Conservation (phyloP, 1,140 invertebrate species). For the Drosophila nebulosa region DNA sequence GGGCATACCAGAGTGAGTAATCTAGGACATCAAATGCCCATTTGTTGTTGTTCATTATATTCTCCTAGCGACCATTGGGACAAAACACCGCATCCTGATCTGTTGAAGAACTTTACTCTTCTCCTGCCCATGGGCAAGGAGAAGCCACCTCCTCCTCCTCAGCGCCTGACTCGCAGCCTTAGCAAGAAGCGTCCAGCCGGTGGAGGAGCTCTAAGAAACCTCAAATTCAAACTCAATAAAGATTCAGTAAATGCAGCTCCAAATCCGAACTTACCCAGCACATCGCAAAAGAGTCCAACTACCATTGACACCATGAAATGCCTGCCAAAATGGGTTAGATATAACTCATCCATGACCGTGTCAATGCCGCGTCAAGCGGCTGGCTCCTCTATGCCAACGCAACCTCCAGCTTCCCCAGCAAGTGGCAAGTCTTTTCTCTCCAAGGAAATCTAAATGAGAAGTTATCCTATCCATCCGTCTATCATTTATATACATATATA, state of each 20-base stretch:
- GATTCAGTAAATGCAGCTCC: not conserved
- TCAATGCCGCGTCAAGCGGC: not conserved
- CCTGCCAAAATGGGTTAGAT: not conserved
- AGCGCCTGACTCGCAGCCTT: not conserved
- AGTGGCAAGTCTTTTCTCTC: not conserved
- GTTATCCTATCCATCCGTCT: not conserved
- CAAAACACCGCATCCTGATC: slow-evolving; percentile 39
- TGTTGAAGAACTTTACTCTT: slow-evolving; percentile 48
- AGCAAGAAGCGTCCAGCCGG: not conserved
- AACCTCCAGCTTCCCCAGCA: too few species aligned
- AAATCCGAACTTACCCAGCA: not conserved
- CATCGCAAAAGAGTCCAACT: not conserved
- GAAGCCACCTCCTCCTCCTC: not conserved
- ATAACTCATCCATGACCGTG: not conserved
- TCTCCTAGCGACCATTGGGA: slow-evolving; percentile 51
- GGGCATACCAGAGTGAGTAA: slow-evolving; percentile 91
- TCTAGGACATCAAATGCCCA: not conserved
- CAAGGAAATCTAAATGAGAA: not conserved
- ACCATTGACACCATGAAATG: not conserved
- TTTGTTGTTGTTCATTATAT: not conserved
- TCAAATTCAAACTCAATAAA: not conserved
- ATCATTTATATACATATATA: not conserved
- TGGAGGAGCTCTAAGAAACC: too few species aligned
- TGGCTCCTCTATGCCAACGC: not conserved
- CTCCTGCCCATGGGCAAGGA: slow-evolving; percentile 13